Evolutionary conservation across 2,113 vertebrate genomes (phyloP), one percentile per base, ranked within the genome.

Genomic region (Azemiops feae): DNA sequence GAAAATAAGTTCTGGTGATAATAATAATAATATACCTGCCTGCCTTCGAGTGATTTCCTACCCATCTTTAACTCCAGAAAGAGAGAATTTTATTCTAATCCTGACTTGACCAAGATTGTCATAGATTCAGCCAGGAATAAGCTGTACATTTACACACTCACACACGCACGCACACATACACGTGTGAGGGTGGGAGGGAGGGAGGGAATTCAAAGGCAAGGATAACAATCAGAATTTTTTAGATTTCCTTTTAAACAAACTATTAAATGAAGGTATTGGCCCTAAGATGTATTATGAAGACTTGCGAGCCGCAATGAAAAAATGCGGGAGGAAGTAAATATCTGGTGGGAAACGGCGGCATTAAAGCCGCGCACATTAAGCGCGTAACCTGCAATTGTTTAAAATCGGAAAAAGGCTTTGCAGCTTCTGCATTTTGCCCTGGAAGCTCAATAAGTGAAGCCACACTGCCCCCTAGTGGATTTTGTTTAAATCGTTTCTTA

Each of bases 381-480:
- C 4, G 4, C 4, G 0, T 1, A 50, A 69, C 4, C 11, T 18
- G 4, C 64, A 18, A 74, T 74, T 6, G 11, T n/a, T 69, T 16
- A n/a, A 4, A 74, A 34, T 18, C 30, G 0, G 0, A 4, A 3
- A 30, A 11, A 10, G 3, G 3, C 23, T 9, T 25, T 9, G 22
- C 22, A 11, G 25, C 58, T n/a, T n/a, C 11, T 0, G 0, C 60
- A 14, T 64, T n/a, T n/a, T n/a, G 12, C 64, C 12, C 30, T 69
- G 64, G 14, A 20, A 3, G 10, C 69, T 81, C n/a, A 39, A 6
- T 81, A 8, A 20, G 8, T 39, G 14, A 20, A 20, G 69, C n/a
- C 16, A 39, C 6, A 20, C 69, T 81, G 69, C 69, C 69, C 34
- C 2, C 69, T 74, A 7, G 69, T 74, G 69, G 69, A 5, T 14